These are phyloP conservation scores for Gallinago media DNA, from an alignment of 2,113 vertebrate genomes.

Conservation along the genomic window DNA sequence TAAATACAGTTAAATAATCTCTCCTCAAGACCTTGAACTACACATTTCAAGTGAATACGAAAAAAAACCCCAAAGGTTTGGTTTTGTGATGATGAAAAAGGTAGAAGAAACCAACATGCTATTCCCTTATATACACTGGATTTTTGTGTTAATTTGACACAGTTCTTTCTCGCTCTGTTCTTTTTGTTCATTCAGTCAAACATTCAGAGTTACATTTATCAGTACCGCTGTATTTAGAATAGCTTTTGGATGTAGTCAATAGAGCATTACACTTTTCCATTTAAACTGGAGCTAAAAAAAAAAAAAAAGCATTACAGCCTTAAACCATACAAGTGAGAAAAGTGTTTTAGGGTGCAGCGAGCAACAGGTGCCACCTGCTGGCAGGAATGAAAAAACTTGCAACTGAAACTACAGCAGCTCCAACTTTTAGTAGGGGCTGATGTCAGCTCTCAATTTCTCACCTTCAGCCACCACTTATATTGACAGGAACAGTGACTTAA, in stretches of 20 bases:
- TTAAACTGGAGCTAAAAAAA: background rate
- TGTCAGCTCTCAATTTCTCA: background rate
- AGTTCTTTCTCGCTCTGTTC: background rate
- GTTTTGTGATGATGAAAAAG: background rate
- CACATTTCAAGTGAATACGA: background rate
- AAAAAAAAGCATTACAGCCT: background rate
- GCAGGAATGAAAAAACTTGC: background rate
- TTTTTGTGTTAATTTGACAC: background rate
- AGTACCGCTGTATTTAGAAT: background rate
- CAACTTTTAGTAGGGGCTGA: rapidly evolving
- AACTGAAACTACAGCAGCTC: background rate
- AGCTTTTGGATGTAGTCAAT: background rate
- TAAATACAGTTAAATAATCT: background rate
- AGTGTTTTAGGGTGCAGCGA: background rate
- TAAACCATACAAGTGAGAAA: background rate
- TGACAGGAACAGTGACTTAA: background rate
- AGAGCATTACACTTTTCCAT: background rate
- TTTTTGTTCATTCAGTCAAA: background rate
- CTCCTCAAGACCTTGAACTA: background rate
- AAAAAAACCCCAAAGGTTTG: background rate
- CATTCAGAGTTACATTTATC: background rate
- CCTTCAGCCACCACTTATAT: background rate
- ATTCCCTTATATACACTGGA: background rate
- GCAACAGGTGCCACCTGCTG: background rate
- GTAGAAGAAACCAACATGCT: background rate